Evolutionary conservation across 1,140 invertebrate species (phyloP).

Genomic region (Bombus sylvicola): DNA sequence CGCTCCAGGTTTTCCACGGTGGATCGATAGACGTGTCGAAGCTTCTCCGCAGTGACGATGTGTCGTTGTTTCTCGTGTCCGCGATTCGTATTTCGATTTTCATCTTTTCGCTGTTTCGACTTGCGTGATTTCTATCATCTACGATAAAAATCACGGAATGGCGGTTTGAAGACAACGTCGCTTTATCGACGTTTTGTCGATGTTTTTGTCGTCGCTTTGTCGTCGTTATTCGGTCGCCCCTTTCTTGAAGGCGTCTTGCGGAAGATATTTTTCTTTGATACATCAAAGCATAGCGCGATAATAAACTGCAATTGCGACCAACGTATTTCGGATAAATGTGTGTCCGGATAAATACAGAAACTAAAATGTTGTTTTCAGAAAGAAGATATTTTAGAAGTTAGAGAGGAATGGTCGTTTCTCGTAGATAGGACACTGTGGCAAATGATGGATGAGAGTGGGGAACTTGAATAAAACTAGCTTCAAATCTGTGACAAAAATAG

Average conservation of each 20-base stretch:
- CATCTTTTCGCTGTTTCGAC: too few relatives aligned
- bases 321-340: too few relatives aligned
- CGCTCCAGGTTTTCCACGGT: neutral
- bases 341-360: too few relatives aligned
- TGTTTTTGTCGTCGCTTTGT: neutral
- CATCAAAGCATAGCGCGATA: too few relatives aligned
- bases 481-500: neutral
- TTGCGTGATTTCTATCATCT: too few relatives aligned
- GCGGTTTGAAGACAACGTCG: neutral
- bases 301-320: too few relatives aligned
- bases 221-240: too few relatives aligned
- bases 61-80: neutral
- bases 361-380: too few relatives aligned
- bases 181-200: neutral
- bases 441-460: neutral
- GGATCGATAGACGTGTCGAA: constrained; percentile 6
- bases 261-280: too few relatives aligned
- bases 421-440: neutral
- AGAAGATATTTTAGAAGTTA: too few relatives aligned
- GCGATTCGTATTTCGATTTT: neutral
- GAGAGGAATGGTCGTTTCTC: neutral
- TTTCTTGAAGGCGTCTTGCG: too few relatives aligned
- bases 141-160: neutral
- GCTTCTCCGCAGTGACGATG: neutral
- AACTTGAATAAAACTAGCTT: neutral